A percentile compares a stretch with the other conserved stretches of the same genome.
Evolutionary conservation across 2,888 invertebrate genomes (phyloP).

Genomic region (Allygus modestus): DNA sequence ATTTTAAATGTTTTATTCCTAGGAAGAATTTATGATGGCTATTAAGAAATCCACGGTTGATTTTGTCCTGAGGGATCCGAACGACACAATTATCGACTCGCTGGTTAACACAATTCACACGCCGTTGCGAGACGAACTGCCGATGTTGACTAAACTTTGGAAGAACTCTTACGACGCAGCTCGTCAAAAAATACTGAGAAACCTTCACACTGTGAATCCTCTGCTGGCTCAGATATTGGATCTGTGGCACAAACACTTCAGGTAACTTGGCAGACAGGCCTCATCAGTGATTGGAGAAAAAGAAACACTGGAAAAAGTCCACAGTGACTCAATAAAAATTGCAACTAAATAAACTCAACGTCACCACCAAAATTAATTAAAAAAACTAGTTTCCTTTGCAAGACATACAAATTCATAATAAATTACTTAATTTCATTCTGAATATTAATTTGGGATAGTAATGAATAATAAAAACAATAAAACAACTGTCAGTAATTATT

Average conservation of each 20-base stretch:
- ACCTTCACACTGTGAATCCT: slow-evolving; percentile 87
- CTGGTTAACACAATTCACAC: neutral
- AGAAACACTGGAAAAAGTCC: no score
- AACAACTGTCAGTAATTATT: no score
- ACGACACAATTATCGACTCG: slow-evolving; percentile 70
- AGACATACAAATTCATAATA: no score
- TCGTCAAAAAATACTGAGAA: slow-evolving; percentile 72
- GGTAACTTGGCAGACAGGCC: slow-evolving; percentile 74
- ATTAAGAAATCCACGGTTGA: slow-evolving; percentile 96
- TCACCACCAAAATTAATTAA: no score
- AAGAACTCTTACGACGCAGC: slow-evolving; percentile 75
- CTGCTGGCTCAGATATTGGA: slow-evolving; percentile 88
- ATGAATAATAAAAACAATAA: no score
- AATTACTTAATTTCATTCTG: no score
- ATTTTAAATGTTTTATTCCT: slow-evolving; percentile 72
- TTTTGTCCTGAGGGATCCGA: slow-evolving; percentile 91
- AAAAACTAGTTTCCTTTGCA: no score
- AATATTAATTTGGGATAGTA: no score
- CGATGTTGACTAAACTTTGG: slow-evolving; percentile 81
- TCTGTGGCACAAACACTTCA: slow-evolving; percentile 89
- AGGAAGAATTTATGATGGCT: slow-evolving; percentile 90
- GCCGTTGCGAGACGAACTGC: slow-evolving; percentile 44
- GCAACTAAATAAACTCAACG: no score
- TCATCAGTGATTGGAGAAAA: no score
- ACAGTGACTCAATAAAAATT: no score